Conservation (phyloP, 1,140 invertebrate species). For the Apocrypta bakeri region DNA sequence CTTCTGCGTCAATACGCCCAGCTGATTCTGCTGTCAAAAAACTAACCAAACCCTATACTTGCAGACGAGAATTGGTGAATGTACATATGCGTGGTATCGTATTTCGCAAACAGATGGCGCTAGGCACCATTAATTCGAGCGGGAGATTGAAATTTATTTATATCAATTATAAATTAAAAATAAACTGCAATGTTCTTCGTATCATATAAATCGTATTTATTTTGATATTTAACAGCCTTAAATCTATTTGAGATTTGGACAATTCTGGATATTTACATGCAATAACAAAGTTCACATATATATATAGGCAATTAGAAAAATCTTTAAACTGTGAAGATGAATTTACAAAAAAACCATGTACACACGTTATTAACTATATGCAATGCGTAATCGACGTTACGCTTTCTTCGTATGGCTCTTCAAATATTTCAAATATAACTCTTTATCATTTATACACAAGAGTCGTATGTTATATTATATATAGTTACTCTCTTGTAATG, state of each 20-base stretch:
- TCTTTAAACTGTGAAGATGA: not conserved
- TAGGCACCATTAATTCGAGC: not conserved
- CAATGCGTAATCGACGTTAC: too few species aligned
- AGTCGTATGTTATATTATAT: too few species aligned
- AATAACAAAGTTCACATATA: not conserved
- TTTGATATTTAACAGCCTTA: conserved; percentile 35
- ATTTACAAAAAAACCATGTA: conserved; percentile 24
- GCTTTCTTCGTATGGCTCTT: not conserved
- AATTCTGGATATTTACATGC: conserved; percentile 41
- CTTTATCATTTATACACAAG: not conserved
- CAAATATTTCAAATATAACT: not conserved
- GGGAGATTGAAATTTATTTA: not conserved
- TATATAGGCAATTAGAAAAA: conserved; percentile 13
- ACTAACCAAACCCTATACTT: not conserved
- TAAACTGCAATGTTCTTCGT: not conserved
- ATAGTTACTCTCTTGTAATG: too few species aligned
- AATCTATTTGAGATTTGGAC: conserved; percentile 33
- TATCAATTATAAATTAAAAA: not conserved
- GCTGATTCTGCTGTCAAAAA: too few species aligned
- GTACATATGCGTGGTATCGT: too few species aligned
- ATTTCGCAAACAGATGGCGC: not conserved
- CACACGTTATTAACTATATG: not conserved
- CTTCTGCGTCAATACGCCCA: not conserved
- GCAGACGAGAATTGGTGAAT: too few species aligned
- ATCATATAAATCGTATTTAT: conserved; percentile 44